Conservation (phyloP, 2,113 vertebrate species). For the Bucco capensis region DNA sequence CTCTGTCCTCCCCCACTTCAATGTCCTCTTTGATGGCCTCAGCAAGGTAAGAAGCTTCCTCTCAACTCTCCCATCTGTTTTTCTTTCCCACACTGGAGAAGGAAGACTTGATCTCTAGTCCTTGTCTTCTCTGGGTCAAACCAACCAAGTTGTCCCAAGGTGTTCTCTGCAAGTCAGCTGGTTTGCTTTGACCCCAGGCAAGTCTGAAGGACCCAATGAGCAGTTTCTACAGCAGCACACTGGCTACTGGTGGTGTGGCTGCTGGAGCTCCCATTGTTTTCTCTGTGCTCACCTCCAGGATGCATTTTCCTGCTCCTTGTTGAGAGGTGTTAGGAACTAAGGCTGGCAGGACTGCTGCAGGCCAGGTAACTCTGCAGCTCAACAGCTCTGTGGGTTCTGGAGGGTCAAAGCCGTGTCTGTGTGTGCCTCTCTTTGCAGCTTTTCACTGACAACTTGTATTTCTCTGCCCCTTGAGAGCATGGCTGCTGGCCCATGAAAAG, state of each 20-base stretch:
- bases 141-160: not conserved
- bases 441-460: not conserved
- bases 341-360: not conserved
- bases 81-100: not conserved
- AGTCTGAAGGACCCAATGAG: not conserved
- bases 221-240: not conserved
- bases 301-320: not conserved
- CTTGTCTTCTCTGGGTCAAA: not conserved
- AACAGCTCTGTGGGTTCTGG: not conserved
- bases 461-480: not conserved
- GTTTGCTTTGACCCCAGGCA: not conserved
- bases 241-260: not conserved
- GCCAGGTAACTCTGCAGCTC: not conserved
- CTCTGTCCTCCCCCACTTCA: conserved; percentile 93
- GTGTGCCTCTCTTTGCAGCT: not conserved
- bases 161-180: not conserved
- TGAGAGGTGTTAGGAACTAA: not conserved
- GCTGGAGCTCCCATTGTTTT: not conserved
- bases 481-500: not conserved
- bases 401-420: not conserved
- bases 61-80: fast-evolving
- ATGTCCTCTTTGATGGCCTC: conserved; percentile 93
- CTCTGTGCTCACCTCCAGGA: not conserved
- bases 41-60: conserved; percentile 81
- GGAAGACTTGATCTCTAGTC: not conserved